Evolutionary conservation across 2,113 vertebrate genomes (phyloP).

Genomic region (Pluvialis apricaria): DNA sequence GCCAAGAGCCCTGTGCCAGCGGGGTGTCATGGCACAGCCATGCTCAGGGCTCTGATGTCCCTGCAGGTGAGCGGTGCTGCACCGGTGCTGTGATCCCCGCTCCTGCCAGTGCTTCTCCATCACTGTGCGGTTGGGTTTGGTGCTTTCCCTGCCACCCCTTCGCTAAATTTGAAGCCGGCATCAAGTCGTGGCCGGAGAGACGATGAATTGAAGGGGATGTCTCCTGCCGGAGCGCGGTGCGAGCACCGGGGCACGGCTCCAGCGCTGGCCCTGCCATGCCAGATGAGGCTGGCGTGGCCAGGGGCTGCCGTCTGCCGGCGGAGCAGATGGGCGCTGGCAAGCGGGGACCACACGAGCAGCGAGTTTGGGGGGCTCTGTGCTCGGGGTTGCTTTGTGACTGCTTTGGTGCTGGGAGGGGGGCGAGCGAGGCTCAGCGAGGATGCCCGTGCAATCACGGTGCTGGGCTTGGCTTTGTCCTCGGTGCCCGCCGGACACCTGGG

Average conservation of each 20-base stretch:
- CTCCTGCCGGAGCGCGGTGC: rapidly evolving
- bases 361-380: neutral
- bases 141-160: neutral
- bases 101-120: neutral
- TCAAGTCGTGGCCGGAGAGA: rapidly evolving
- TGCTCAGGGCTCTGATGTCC: neutral
- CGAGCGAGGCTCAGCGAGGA: rapidly evolving
- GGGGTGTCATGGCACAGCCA: neutral
- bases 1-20: neutral
- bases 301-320: neutral
- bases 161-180: neutral
- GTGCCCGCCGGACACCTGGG: neutral
- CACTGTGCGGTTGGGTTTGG: rapidly evolving
- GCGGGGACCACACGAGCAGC: rapidly evolving
- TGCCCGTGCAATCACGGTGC: rapidly evolving
- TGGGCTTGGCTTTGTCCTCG: rapidly evolving
- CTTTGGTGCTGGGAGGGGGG: neutral
- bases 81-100: rapidly evolving
- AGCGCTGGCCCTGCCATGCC: neutral
- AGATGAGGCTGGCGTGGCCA: neutral
- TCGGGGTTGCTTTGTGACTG: neutral
- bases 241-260: neutral
- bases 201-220: neutral
- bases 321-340: neutral
- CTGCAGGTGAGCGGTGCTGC: neutral